These are phyloP conservation scores for Pithys albifrons DNA, from an alignment of 2,113 vertebrate species.

Conservation along the genomic window DNA sequence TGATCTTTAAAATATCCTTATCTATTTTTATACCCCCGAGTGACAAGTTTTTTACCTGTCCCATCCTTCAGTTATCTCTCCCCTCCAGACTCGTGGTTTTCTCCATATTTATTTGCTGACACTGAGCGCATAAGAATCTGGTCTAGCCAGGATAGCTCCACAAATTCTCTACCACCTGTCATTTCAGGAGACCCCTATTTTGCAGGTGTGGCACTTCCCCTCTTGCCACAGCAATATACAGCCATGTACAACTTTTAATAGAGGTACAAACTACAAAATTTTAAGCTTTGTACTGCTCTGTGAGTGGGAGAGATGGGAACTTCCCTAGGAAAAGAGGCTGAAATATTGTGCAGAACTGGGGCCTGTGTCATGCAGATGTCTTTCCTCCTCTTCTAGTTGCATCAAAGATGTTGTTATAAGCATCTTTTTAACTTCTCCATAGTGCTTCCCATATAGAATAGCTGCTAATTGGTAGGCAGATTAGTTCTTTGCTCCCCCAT, in stretches of 20 bases:
- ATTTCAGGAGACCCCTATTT: not conserved
- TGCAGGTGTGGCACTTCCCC: not conserved
- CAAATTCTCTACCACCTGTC: not conserved
- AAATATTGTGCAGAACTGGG: not conserved
- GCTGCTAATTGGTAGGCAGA: not conserved
- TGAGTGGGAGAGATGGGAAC: not conserved
- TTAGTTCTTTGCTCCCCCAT: not conserved
- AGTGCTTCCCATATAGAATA: not conserved
- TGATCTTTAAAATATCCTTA: not conserved
- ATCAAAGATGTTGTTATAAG: not conserved
- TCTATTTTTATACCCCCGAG: not conserved
- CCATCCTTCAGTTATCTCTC: not conserved
- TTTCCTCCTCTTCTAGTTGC: not conserved
- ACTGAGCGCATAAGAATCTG: accelerated
- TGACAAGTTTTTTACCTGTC: not conserved
- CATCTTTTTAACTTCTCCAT: not conserved
- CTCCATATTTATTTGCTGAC: not conserved
- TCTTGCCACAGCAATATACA: not conserved
- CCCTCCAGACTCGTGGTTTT: not conserved
- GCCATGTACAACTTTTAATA: not conserved
- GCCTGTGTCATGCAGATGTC: not conserved
- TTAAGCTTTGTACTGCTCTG: not conserved
- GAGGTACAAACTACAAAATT: not conserved
- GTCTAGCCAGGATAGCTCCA: not conserved
- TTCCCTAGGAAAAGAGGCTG: not conserved